Evolutionary conservation across 2,888 invertebrate species (phyloP).

Genomic region (Hoplodrina blanda): DNA sequence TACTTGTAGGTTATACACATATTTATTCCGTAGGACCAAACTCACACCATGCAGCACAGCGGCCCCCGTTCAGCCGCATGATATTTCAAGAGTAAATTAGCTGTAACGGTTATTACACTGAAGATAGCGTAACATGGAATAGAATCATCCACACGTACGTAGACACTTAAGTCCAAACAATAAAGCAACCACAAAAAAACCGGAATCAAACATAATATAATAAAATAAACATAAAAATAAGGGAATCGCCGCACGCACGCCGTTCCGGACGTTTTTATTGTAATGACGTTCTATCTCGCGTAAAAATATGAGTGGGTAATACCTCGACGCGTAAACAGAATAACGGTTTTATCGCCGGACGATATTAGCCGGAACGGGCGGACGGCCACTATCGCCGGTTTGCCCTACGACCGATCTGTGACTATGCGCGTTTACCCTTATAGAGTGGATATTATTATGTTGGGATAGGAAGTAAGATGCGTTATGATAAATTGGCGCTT

Average conservation of each 20-base stretch:
- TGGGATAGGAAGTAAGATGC: too few relatives aligned
- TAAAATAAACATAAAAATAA: conserved; percentile 57
- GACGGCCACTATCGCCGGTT: conserved; percentile 30
- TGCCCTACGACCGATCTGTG: conserved; percentile 40
- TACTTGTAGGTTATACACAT: too few relatives aligned
- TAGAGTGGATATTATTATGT: background rate
- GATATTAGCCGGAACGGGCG: conserved; percentile 53
- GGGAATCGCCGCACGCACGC: conserved; percentile 38
- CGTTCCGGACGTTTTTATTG: conserved; percentile 52
- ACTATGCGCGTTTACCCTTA: conserved; percentile 5
- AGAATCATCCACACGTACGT: conserved; percentile 8
- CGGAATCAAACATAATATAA: conserved; percentile 48
- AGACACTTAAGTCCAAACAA: conserved; percentile 18
- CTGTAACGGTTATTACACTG: background rate
- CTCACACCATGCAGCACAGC: too few relatives aligned
- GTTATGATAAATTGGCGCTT: too few relatives aligned
- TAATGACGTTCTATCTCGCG: conserved; percentile 57
- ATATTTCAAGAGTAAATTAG: background rate
- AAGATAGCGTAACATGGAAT: background rate
- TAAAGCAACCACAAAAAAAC: conserved; percentile 27
- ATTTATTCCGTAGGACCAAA: too few relatives aligned
- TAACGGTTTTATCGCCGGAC: conserved; percentile 56
- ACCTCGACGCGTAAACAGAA: conserved; percentile 55
- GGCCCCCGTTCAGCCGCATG: too few relatives aligned
- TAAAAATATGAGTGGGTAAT: conserved; percentile 63